These are phyloP conservation scores for Plumapathes pennacea DNA, from an alignment of 92 coral and sea anemone species.

Conservation along the genomic window DNA sequence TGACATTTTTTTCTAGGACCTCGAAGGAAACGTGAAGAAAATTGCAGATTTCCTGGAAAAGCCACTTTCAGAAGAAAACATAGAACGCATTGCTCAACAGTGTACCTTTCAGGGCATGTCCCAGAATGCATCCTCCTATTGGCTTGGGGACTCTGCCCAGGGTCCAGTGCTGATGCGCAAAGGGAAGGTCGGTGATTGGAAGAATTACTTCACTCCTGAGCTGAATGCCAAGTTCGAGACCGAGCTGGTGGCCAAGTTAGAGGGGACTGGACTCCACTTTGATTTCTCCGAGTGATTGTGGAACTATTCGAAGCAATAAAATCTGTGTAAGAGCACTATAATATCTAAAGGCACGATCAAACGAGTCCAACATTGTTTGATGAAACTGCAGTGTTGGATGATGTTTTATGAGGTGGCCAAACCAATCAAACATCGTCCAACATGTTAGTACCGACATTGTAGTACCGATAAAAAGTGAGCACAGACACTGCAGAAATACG, in stretches of 20 bases:
- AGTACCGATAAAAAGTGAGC: too few relatives aligned
- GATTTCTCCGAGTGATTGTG: not conserved
- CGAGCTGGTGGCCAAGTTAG: slow-evolving; percentile 14
- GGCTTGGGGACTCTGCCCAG: not conserved
- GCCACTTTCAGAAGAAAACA: slow-evolving; percentile 11
- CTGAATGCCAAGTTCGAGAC: slow-evolving; percentile 3
- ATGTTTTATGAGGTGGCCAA: too few relatives aligned
- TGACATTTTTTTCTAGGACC: slow-evolving; percentile 9
- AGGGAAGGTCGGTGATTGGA: slow-evolving; percentile 39
- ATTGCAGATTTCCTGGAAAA: slow-evolving; percentile 32
- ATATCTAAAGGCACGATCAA: too few relatives aligned
- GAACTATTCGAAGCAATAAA: too few relatives aligned
- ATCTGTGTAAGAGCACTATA: too few relatives aligned
- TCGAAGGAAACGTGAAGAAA: slow-evolving; percentile 3
- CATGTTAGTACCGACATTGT: too few relatives aligned
- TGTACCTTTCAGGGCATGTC: slow-evolving; percentile 28
- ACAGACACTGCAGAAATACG: too few relatives aligned
- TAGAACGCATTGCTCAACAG: slow-evolving; percentile 10
- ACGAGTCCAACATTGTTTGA: too few relatives aligned
- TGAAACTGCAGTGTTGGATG: too few relatives aligned
- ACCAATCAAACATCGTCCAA: too few relatives aligned
- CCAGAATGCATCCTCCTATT: slow-evolving; percentile 4
- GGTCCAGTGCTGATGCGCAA: slow-evolving; percentile 16
- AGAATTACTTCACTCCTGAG: slow-evolving; percentile 31
- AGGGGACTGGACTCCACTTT: slow-evolving; percentile 14